A percentile compares a stretch with the other conserved stretches of the same genome.
phyloP scores from a whole-genome alignment of 2,888 invertebrate genomes.

The Silvanus unidentatus region DNA sequence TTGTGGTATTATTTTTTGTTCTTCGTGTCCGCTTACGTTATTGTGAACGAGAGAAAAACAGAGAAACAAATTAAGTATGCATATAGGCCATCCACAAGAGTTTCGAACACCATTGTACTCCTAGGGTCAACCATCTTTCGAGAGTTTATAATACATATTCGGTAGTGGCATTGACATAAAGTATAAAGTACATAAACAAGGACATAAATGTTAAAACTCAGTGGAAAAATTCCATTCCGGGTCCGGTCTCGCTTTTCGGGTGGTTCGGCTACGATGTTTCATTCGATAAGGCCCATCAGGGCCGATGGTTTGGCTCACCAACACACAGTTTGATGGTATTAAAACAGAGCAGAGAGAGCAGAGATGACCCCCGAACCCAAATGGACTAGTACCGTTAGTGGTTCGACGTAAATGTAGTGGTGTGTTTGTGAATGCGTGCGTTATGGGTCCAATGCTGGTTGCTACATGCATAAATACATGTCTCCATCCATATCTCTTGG shows the following conservation, averaged over 20 bases:
- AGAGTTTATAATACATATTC: neutral
- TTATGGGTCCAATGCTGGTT: conserved; percentile 16
- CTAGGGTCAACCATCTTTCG: conserved; percentile 12
- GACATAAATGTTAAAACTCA: conserved; percentile 7
- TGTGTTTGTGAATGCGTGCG: conserved; percentile 6
- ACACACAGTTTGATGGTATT: no score
- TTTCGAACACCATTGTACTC: conserved; percentile 16
- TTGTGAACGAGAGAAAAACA: no score
- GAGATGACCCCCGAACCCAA: conserved; percentile 21
- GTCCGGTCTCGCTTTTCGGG: neutral
- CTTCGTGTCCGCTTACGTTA: no score
- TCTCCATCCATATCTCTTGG: conserved; percentile 10
- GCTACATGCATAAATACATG: conserved; percentile 5
- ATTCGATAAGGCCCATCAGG: conserved; percentile 7
- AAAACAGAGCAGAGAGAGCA: conserved; percentile 13
- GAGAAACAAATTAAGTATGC: conserved; percentile 14
- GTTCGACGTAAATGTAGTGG: neutral
- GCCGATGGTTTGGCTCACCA: neutral
- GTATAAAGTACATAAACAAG: conserved; percentile 4
- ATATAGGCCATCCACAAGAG: conserved; percentile 12
- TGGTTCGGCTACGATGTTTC: conserved; percentile 8
- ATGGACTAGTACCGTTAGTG: conserved; percentile 17
- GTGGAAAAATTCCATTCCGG: conserved; percentile 3
- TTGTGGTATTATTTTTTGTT: no score
- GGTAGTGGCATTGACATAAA: conserved; percentile 16